Percentiles rank a stretch among this genome's conserved stretches.
phyloP scores from a whole-genome alignment of 2,888 invertebrate species.

The Camptogramma bilineatum region DNA sequence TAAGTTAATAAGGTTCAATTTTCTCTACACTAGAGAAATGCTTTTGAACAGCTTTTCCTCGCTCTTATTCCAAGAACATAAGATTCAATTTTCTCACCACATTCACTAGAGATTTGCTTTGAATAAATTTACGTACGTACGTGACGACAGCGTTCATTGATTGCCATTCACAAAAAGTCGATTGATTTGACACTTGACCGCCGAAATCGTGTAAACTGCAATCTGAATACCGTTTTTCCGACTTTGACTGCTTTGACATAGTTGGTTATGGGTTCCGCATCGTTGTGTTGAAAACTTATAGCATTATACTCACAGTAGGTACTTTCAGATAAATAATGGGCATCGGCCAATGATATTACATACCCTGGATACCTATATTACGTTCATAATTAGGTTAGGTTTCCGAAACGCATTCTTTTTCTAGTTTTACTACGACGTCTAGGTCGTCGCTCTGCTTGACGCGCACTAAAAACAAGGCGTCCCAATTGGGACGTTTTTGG shows the following conservation, averaged over 20 bases:
- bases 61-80: conserved; percentile 30
- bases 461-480: too few relatives aligned
- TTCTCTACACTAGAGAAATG: too few relatives aligned
- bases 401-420: too few relatives aligned
- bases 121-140: conserved; percentile 59
- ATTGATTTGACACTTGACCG: conserved; percentile 58
- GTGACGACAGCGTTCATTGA: conserved; percentile 60
- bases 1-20: too few relatives aligned
- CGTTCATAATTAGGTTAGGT: too few relatives aligned
- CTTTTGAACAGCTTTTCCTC: conserved; percentile 8
- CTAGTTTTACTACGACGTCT: too few relatives aligned
- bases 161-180: conserved; percentile 60
- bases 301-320: not conserved
- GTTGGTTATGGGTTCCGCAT: conserved; percentile 35
- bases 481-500: too few relatives aligned
- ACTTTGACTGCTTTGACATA: conserved; percentile 60
- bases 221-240: conserved; percentile 47
- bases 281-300: not conserved
- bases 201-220: conserved; percentile 45
- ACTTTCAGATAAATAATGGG: not conserved
- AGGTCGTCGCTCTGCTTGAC: too few relatives aligned
- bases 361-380: too few relatives aligned
- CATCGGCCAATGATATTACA: too few relatives aligned
- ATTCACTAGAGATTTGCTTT: conserved; percentile 22
- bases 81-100: conserved; percentile 27